Evolutionary conservation across 2,797 vertebrate genomes (phyloP).

Genomic region (Xenopus petersii): DNA sequence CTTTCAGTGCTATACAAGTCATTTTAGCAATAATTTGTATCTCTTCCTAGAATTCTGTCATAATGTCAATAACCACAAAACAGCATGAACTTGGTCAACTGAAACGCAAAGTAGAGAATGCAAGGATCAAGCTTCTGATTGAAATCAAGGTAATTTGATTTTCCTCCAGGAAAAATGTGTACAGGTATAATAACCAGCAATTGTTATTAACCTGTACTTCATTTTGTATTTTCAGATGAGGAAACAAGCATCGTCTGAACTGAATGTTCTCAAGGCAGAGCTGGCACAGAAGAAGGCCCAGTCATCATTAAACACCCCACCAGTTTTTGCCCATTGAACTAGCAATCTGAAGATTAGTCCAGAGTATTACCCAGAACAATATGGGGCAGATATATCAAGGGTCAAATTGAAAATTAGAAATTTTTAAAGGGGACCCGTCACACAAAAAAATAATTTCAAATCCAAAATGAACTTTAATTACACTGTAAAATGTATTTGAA

Average conservation of each 20-base stretch:
- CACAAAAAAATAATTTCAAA: no score
- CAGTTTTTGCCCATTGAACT: constrained; percentile 42
- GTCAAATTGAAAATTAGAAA: no score
- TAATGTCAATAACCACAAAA: constrained; percentile 82
- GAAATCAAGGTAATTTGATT: constrained; percentile 77
- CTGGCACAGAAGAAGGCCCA: constrained; percentile 82
- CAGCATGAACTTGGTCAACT: constrained; percentile 81
- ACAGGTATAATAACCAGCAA: no score
- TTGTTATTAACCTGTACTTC: neutral
- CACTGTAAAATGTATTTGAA: no score
- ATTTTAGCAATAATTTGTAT: constrained; percentile 7
- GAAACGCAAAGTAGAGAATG: constrained; percentile 79
- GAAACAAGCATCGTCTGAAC: constrained; percentile 80
- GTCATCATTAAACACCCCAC: constrained; percentile 56
- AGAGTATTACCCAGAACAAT: no score
- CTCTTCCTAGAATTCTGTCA: constrained; percentile 77
- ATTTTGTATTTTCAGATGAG: constrained; percentile 69
- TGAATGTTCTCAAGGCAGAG: constrained; percentile 77
- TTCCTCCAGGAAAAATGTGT: constrained; percentile 8
- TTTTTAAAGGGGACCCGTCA: no score
- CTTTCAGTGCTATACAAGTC: no score
- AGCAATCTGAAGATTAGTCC: neutral
- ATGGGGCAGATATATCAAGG: no score
- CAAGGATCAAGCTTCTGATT: constrained; percentile 82
- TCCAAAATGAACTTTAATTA: no score